These are phyloP conservation scores for Acrossocheilus fasciatus DNA, from an alignment of 2,797 vertebrate genomes.

Conservation along the genomic window DNA sequence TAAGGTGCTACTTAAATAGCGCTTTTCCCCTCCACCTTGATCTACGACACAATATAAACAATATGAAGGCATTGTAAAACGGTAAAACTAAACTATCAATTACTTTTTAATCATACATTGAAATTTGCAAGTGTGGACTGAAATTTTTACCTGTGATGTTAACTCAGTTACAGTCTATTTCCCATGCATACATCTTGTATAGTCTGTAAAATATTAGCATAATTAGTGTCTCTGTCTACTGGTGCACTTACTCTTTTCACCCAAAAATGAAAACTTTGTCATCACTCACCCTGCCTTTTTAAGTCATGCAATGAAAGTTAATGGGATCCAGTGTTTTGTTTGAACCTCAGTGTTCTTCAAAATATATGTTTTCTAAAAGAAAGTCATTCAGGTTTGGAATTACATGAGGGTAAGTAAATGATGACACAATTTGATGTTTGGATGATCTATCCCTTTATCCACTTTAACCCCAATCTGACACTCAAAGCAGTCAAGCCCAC, in stretches of 20 bases:
- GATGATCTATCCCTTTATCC: background rate
- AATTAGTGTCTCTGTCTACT: background rate
- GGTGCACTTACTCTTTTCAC: background rate
- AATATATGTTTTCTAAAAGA: background rate
- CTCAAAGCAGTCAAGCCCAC: background rate
- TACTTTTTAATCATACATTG: background rate
- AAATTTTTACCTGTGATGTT: background rate
- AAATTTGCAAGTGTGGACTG: background rate
- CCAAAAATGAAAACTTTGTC: background rate
- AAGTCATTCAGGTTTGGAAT: background rate
- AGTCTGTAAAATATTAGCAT: background rate
- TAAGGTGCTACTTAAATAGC: slow-evolving; percentile 1
- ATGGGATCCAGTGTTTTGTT: background rate
- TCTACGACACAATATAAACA: slow-evolving; percentile 2
- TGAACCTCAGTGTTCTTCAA: background rate
- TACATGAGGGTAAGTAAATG: background rate
- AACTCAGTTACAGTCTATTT: background rate
- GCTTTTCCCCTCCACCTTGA: background rate
- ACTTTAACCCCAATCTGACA: background rate
- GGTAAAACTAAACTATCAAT: slow-evolving; percentile 6
- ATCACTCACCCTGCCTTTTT: background rate
- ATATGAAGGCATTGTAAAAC: background rate
- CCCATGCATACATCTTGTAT: background rate
- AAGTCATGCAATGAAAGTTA: background rate
- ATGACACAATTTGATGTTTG: background rate